Conservation (phyloP, 2,797 vertebrate genomes). For the Falco cherrug region DNA sequence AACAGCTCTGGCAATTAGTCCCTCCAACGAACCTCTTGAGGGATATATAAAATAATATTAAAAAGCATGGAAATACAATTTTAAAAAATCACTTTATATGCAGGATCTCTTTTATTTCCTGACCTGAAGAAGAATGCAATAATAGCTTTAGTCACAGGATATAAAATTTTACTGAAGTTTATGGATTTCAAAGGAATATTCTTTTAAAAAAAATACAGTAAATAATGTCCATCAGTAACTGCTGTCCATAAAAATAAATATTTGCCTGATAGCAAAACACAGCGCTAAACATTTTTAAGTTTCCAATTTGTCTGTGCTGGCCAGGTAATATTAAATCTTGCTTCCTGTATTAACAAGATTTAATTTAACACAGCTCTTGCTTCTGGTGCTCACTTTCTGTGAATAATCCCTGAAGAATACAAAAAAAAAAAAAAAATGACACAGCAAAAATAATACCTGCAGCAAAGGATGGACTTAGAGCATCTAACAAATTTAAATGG, state of each 20-base stretch:
- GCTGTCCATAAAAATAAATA: background rate
- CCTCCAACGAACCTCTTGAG: background rate
- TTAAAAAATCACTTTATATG: background rate
- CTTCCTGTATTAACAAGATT: background rate
- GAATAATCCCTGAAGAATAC: constrained; percentile 2
- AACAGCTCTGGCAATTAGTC: background rate
- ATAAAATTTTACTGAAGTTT: background rate
- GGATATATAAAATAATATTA: background rate
- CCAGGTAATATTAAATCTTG: background rate
- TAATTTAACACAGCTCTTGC: background rate
- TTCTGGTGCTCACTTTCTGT: background rate
- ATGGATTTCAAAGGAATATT: background rate
- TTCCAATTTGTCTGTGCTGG: background rate
- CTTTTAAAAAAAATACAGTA: background rate
- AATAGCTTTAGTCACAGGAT: background rate
- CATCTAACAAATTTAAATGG: background rate
- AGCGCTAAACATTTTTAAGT: background rate
- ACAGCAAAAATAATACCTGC: background rate
- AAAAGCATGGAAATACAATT: background rate
- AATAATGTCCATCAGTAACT: background rate
- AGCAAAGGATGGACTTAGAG: background rate
- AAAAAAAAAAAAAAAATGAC: background rate
- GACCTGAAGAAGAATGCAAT: background rate
- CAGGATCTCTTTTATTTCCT: background rate
- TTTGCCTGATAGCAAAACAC: background rate